Conservation (phyloP, 2,113 vertebrate species). For the Dasyornis broadbenti region DNA sequence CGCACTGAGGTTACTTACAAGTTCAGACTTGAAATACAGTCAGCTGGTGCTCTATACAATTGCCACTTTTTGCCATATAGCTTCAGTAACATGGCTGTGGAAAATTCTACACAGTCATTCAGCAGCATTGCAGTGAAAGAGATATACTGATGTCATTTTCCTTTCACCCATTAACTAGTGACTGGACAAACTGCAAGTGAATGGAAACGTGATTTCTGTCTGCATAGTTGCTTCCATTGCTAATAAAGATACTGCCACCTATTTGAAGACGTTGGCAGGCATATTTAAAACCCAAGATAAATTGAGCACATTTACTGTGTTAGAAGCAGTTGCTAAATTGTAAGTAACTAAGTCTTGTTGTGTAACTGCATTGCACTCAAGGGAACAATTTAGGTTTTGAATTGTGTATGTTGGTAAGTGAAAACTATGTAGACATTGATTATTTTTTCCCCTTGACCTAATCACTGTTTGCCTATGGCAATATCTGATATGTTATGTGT, state of each 20-base stretch:
- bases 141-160: neutral
- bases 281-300: slow-evolving; percentile 46
- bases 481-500: slow-evolving; percentile 49
- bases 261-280: neutral
- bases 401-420: slow-evolving; percentile 65
- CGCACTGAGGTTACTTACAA: neutral
- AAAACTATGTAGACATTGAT: slow-evolving; percentile 69
- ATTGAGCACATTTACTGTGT: slow-evolving; percentile 3
- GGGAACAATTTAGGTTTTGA: slow-evolving; percentile 66
- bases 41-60: neutral
- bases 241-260: slow-evolving; percentile 34
- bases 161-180: neutral
- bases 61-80: neutral
- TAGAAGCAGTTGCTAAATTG: slow-evolving; percentile 60
- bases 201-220: neutral
- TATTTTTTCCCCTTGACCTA: slow-evolving; percentile 66
- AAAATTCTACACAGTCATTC: neutral
- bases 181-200: neutral
- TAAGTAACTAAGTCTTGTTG: slow-evolving; percentile 59
- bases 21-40: neutral
- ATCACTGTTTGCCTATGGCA: slow-evolving; percentile 60
- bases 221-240: neutral
- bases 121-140: neutral
- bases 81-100: neutral
- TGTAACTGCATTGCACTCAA: slow-evolving; percentile 56